A percentile compares a stretch with the other conserved stretches of the same genome.
These are phyloP conservation scores for Montipora sp. DNA, from an alignment of 64 coral and sea anemone species.

Conservation along the genomic window DNA sequence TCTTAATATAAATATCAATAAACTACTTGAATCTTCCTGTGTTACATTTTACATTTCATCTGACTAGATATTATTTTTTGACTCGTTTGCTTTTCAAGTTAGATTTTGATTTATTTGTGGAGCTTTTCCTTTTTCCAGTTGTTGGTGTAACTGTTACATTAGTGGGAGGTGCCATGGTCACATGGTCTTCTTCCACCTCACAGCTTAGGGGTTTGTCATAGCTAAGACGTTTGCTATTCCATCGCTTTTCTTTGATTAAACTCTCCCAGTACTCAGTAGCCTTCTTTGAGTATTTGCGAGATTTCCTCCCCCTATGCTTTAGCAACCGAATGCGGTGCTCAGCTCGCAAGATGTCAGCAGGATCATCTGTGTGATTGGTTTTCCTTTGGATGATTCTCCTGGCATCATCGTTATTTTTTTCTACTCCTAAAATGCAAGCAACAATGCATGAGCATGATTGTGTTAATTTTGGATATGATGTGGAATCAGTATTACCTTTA, in stretches of 20 bases:
- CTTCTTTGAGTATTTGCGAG: neutral
- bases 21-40: no score
- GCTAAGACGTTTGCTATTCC: neutral
- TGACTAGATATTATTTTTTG: no score
- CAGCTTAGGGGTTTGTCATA: no score
- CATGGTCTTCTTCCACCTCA: no score
- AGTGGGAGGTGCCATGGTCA: no score
- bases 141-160: no score
- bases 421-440: neutral
- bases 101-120: no score
- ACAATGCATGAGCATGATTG: neutral
- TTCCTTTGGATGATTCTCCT: conserved; percentile 20
- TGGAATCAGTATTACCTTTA: no score
- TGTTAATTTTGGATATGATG: neutral
- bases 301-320: neutral
- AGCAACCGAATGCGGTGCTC: neutral
- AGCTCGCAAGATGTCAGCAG: conserved; percentile 10
- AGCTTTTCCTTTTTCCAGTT: no score
- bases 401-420: conserved; percentile 37
- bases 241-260: neutral
- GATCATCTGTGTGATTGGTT: conserved; percentile 25
- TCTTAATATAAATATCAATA: no score
- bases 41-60: no score
- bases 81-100: no score
- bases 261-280: neutral